Base-by-base conservation (phyloP, 2,113 vertebrate genomes). In the Tor tambroides region DNA sequence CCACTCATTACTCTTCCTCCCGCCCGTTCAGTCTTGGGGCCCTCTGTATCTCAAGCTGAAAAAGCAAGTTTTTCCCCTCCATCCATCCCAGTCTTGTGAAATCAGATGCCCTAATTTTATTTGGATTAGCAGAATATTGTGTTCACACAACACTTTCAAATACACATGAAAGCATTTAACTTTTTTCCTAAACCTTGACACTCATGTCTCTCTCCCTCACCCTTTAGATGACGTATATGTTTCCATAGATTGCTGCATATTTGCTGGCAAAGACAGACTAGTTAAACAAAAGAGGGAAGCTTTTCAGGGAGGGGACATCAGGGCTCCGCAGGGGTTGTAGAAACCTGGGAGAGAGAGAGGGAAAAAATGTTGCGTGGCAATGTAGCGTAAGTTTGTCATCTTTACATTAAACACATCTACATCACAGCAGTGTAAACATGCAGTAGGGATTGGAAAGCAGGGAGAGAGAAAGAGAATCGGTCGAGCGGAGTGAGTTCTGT, bases 211-310 rank as follows among this genome's bases (percentile, higher is more conserved):
- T 49, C 74, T 61, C 63, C 4, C 23, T 54, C 74, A 38, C 67
- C 4, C 38, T 89, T 88, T 79, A 85, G 88, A 94, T 94, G 93
- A 94, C 56, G 79, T 90, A 94, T 93, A 92, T 94, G 92, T 95
- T 94, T 94, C 93, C 93, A 94, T 94, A 93, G 91, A 90, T 93
- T 91, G 92, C 90, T 93, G 90, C 92, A 89, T 94, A 92, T 92
- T 94, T 92, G 87, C 89, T 92, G 90, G 92, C 88, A 85, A 88
- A 92, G 91, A 92, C 90, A 92, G 93, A 91, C 88, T 87, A 87
- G 88, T 93, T 92, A 91, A 92, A 93, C 90, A 93, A 88, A 92
- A 88, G 91, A 87, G 46, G 78, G 56, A 69, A 59, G 85, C 41
- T 69, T 78, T 74, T 26, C 28, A 26, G 61, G 67, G 75, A 82